Conservation (phyloP, 2,888 invertebrate genomes). For the Camponotus fellah region DNA sequence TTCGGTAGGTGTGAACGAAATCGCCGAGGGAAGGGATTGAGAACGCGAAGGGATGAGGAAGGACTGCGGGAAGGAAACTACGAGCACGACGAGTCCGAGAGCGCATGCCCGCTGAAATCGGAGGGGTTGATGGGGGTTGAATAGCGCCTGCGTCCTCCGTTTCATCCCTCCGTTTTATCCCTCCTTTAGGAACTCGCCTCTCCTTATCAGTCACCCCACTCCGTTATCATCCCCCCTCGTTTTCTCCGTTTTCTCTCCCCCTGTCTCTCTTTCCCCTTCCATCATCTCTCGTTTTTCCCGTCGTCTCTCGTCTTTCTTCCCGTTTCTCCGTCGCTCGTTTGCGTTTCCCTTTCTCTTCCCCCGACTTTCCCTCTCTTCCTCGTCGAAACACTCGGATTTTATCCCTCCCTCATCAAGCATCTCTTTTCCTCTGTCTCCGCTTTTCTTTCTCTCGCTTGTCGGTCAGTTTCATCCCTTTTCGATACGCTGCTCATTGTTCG, state of each 20-base stretch:
- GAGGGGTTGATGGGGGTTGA: constrained; percentile 61
- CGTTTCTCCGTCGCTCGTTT: constrained; percentile 21
- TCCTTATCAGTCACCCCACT: constrained; percentile 60
- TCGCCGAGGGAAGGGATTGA: constrained; percentile 60
- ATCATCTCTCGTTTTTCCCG: constrained; percentile 35
- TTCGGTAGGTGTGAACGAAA: constrained; percentile 84
- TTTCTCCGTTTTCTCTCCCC: constrained; percentile 14
- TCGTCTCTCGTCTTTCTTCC: constrained; percentile 30
- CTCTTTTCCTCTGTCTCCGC: constrained; percentile 18
- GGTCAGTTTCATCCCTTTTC: constrained; percentile 67
- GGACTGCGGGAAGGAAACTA: constrained; percentile 47
- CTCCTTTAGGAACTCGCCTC: constrained; percentile 73
- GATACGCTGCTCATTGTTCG: constrained; percentile 79
- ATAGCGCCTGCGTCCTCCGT: constrained; percentile 81
- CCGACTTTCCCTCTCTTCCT: constrained; percentile 47
- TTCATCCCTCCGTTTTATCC: constrained; percentile 39
- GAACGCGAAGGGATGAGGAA: constrained; percentile 44
- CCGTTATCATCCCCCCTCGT: constrained; percentile 53
- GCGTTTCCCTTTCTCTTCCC: constrained; percentile 52
- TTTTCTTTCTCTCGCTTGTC: constrained; percentile 47
- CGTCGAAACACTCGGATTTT: constrained; percentile 31
- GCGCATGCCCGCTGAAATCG: constrained; percentile 64
- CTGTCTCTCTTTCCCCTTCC: constrained; percentile 39
- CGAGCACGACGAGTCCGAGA: constrained; percentile 10
- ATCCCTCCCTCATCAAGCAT: constrained; percentile 36